Evolutionary conservation across 2,888 invertebrate genomes (phyloP).

Genomic region (Ophion ellenae): DNA sequence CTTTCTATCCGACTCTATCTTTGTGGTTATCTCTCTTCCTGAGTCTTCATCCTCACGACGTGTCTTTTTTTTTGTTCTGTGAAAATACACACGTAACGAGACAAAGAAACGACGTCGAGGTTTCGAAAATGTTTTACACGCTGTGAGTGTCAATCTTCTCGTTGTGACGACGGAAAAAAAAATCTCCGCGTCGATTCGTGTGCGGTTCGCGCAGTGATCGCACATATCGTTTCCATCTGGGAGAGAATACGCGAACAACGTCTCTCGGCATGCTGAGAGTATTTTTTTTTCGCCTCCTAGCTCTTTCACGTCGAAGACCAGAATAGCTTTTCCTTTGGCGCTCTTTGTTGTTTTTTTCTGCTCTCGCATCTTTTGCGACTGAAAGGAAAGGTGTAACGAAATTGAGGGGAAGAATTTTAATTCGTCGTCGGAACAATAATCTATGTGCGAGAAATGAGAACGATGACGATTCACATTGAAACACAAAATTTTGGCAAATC

Average conservation of each 20-base stretch:
- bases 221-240: not conserved
- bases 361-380: no score
- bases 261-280: no score
- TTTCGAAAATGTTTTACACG: slow-evolving; percentile 45
- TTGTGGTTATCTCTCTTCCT: not conserved
- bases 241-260: not conserved
- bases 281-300: no score
- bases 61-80: not conserved
- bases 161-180: not conserved
- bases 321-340: no score
- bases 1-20: not conserved
- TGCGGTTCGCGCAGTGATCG: not conserved
- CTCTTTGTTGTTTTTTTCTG: no score
- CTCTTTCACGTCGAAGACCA: no score
- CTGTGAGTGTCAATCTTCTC: slow-evolving; percentile 34
- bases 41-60: not conserved
- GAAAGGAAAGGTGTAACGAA: no score
- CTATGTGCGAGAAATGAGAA: no score
- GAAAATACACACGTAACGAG: slow-evolving; percentile 2
- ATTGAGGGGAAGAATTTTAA: no score
- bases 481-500: no score
- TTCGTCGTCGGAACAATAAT: no score
- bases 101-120: slow-evolving; percentile 34
- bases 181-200: not conserved
- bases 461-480: no score